Percentiles rank a stretch among this genome's conserved stretches.
phyloP scores from a whole-genome alignment of 2,113 vertebrate genomes.

The Paramormyrops kingsleyae region DNA sequence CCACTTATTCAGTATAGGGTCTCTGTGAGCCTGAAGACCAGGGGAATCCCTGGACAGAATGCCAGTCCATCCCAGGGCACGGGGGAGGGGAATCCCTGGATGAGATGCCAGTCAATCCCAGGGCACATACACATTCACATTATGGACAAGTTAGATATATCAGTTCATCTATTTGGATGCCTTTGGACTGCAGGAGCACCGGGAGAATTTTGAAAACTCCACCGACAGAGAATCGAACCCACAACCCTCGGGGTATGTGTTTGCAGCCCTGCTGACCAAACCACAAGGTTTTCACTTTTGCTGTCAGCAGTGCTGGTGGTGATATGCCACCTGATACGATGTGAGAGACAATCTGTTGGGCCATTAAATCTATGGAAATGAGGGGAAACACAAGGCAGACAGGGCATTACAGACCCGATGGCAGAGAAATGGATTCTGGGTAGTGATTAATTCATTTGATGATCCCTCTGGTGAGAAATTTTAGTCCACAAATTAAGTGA shows the following conservation, averaged over 20 bases:
- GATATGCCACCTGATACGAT: conserved; percentile 95
- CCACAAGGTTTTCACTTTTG: conserved; percentile 81
- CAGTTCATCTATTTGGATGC: background rate
- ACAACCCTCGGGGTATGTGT: background rate
- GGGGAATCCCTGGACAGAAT: background rate
- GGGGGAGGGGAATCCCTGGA: background rate
- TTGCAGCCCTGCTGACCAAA: conserved; percentile 31
- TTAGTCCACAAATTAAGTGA: conserved; percentile 99
- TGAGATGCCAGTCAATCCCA: background rate
- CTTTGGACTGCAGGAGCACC: background rate
- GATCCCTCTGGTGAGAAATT: conserved; percentile 99
- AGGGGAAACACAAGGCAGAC: conserved; percentile 96
- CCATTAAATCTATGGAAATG: conserved; percentile 99
- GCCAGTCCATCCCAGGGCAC: background rate
- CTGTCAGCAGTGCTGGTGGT: conserved; percentile 76
- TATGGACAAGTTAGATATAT: background rate
- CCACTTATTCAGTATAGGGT: background rate
- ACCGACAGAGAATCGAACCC: background rate
- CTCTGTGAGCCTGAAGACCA: background rate
- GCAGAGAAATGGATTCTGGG: conserved; percentile 99
- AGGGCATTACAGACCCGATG: conserved; percentile 90
- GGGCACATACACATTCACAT: background rate
- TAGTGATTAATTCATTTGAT: conserved; percentile 99
- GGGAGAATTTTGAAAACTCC: background rate
- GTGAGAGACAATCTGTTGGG: conserved; percentile 89